Evolutionary conservation across 1,140 invertebrate species (phyloP), one percentile per base, ranked within the genome.

Genomic region (Heterodera carotae): DNA sequence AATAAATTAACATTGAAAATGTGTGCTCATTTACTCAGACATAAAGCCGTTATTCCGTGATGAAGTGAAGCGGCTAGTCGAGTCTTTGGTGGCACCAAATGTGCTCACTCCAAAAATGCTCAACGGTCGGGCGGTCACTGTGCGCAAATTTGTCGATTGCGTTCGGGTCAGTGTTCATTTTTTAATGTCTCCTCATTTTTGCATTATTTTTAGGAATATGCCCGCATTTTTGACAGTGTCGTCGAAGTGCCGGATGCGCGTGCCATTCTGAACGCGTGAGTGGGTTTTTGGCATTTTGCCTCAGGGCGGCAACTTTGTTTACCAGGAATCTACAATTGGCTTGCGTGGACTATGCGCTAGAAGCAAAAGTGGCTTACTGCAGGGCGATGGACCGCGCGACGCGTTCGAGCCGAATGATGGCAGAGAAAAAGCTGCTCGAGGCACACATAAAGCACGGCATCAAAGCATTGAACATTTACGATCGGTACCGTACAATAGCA

Each of bases 391-490:
- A 83, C 48, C 73, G 83, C 71, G 76, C 33, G 12, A 87, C 85
- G 34, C 66, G 69, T 29, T 78, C 75, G 4, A 67, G 79, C 36
- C 34, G 83, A 48, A 87, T 88, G 86, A 83, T 87, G 77, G 78
- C 86, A n/a, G 85, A 87, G 69, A 87, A 87, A 75, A 86, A 83
- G 60, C 76, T 87, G 15, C 77, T 81, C 7, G 86, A 87, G 67
- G 80, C 76, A 27, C 85, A 87, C 73, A 87, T 87, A 36, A 86
- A 88, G 71, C 81, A 86, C 72, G 85, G 86, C 70, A 81, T 87
- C 34, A 87, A 83, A 67, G 85, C 85, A 15, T 68, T 87, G 36
- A 85, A 86, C 69, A 84, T 83, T 66, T 87, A 83, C 76, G 85
- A 86, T 64, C 78, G 62, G 27, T 56, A 56, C 12, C 48, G 48